These are phyloP conservation scores for Galerucella pusilla DNA, from an alignment of 2,888 invertebrate genomes.

Conservation along the genomic window DNA sequence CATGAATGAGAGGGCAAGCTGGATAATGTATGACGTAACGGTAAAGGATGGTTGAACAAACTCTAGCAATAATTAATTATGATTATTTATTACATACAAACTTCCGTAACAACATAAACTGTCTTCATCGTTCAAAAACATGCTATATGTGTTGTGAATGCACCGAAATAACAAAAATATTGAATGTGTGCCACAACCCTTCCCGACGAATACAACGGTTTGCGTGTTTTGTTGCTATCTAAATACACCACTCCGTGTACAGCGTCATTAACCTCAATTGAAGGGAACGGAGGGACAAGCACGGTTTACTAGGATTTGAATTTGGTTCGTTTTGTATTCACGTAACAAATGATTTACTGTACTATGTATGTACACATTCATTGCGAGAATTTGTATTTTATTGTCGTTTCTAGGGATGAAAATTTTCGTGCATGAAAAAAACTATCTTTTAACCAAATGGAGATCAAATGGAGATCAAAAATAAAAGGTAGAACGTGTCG, in stretches of 20 bases:
- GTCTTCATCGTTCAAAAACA: too few species aligned
- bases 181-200: constrained; percentile 17
- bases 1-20: too few species aligned
- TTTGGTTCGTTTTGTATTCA: constrained; percentile 18
- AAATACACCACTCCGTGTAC: constrained; percentile 29
- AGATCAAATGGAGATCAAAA: too few species aligned
- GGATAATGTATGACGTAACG: too few species aligned
- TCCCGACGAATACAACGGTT: constrained; percentile 10
- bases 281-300: constrained; percentile 10
- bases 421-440: too few species aligned
- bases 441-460: too few species aligned
- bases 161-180: neutral
- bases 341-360: neutral
- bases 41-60: too few species aligned
- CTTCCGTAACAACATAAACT: too few species aligned
- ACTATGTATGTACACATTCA: neutral
- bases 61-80: too few species aligned
- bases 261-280: constrained; percentile 40
- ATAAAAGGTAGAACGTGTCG: too few species aligned
- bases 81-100: too few species aligned
- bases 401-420: neutral
- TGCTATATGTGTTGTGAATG: neutral
- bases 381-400: neutral
- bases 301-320: constrained; percentile 5
- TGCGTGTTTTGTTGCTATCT: constrained; percentile 28